Conservation (phyloP, 2,113 vertebrate genomes). For the Telmatochromis sp. region DNA sequence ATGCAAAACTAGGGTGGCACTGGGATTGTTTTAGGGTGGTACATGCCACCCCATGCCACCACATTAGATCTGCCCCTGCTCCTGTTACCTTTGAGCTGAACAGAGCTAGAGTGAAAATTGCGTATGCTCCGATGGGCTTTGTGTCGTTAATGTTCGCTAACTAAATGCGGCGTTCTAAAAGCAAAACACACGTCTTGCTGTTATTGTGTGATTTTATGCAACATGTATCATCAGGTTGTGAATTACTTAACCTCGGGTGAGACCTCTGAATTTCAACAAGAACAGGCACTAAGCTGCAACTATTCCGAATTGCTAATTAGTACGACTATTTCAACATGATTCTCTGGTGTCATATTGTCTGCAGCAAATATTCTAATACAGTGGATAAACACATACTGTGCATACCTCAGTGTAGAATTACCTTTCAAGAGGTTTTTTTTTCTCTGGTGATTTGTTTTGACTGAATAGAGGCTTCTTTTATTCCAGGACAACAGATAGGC, state of each 20-base stretch:
- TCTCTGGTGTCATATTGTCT: background rate
- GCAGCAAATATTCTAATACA: background rate
- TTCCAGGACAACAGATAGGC: slow-evolving; percentile 33
- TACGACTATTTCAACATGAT: background rate
- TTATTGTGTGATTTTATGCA: background rate
- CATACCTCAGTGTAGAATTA: background rate
- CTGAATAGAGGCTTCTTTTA: slow-evolving; percentile 27
- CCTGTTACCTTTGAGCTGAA: background rate
- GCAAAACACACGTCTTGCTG: background rate
- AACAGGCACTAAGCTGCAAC: background rate
- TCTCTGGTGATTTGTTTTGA: slow-evolving; percentile 11
- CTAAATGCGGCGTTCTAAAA: background rate
- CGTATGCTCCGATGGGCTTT: background rate
- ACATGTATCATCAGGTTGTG: background rate
- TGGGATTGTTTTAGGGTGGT: background rate
- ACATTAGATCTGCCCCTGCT: background rate
- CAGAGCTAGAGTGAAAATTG: background rate
- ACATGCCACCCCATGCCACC: background rate
- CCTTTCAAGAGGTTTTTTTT: background rate
- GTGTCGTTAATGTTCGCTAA: background rate
- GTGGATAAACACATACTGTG: background rate
- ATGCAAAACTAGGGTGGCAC: background rate
- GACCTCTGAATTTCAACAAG: background rate
- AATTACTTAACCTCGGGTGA: background rate
- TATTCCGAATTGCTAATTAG: background rate